Conservation (phyloP, 2,113 vertebrate genomes). For the Rhynchopsitta pachyrhyncha region DNA sequence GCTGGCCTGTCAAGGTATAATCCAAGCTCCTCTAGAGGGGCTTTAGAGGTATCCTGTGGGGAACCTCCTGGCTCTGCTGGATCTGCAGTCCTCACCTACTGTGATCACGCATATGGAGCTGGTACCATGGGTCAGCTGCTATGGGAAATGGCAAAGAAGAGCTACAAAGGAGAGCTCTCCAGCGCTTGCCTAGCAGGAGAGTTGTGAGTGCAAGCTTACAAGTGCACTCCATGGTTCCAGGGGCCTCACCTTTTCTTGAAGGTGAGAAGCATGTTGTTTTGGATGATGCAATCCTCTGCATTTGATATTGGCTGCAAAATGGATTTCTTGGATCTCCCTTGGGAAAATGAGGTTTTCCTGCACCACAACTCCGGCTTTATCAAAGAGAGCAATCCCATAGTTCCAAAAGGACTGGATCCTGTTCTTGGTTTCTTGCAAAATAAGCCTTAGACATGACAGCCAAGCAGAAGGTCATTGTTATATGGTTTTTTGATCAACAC, state of each 20-base stretch:
- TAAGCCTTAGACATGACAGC: not conserved
- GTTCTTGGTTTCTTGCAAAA: conserved; percentile 83
- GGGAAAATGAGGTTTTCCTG: conserved; percentile 88
- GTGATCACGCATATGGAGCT: fast-evolving
- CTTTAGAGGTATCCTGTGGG: not conserved
- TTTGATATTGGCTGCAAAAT: conserved; percentile 76
- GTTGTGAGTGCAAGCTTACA: not conserved
- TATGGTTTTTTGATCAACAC: not conserved
- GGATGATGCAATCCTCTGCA: conserved; percentile 77
- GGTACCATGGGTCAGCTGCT: not conserved
- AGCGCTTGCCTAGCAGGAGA: not conserved
- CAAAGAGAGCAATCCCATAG: conserved; percentile 83
- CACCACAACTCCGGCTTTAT: conserved; percentile 82
- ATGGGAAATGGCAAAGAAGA: not conserved
- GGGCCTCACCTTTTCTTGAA: conserved; percentile 68
- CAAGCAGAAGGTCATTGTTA: not conserved
- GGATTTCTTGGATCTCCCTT: conserved; percentile 81
- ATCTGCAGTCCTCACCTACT: not conserved
- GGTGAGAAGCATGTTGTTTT: conserved; percentile 82
- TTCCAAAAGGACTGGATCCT: conserved; percentile 84
- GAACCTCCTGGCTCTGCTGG: not conserved
- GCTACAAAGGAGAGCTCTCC: not conserved
- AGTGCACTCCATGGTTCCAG: no score
- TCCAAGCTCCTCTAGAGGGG: not conserved
- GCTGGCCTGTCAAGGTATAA: not conserved